These are phyloP conservation scores for Heliothis peltigera DNA, from an alignment of 2,888 invertebrate genomes.

Conservation along the genomic window DNA sequence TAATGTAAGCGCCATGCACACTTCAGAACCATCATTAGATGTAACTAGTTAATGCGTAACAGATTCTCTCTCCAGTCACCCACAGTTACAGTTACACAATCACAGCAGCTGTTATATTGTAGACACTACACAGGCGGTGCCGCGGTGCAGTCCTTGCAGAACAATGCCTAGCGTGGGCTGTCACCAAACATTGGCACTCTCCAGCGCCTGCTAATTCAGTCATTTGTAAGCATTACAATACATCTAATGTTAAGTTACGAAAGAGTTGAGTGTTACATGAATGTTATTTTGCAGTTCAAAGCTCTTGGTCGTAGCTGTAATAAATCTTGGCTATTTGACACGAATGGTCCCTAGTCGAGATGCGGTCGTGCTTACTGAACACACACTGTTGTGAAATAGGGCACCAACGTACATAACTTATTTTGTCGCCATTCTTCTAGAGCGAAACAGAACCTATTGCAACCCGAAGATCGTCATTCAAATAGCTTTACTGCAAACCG, in stretches of 20 bases:
- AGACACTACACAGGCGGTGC: conserved; percentile 49
- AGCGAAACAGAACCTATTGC: conserved; percentile 12
- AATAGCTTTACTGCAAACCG: conserved; percentile 10
- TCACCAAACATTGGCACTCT: conserved; percentile 25
- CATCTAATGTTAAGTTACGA: conserved; percentile 30
- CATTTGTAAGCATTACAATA: conserved; percentile 32
- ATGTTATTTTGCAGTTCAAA: conserved; percentile 21
- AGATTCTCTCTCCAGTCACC: conserved; percentile 38
- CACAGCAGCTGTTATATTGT: conserved; percentile 36
- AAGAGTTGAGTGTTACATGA: conserved; percentile 7
- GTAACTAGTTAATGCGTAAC: conserved; percentile 28
- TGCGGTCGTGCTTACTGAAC: not conserved
- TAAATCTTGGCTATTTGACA: conserved; percentile 4
- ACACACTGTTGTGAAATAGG: no score
- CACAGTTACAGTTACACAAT: conserved; percentile 47
- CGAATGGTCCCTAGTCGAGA: no score
- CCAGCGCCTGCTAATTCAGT: conserved; percentile 7
- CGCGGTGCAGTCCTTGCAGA: conserved; percentile 56
- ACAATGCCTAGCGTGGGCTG: conserved; percentile 62
- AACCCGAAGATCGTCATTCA: conserved; percentile 14
- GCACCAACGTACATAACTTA: no score
- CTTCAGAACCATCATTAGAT: conserved; percentile 32
- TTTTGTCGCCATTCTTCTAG: no score
- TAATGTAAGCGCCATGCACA: conserved; percentile 6
- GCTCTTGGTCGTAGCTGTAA: conserved; percentile 10